Base-by-base conservation (phyloP, 2,888 invertebrate species). In the Archips xylosteana region DNA sequence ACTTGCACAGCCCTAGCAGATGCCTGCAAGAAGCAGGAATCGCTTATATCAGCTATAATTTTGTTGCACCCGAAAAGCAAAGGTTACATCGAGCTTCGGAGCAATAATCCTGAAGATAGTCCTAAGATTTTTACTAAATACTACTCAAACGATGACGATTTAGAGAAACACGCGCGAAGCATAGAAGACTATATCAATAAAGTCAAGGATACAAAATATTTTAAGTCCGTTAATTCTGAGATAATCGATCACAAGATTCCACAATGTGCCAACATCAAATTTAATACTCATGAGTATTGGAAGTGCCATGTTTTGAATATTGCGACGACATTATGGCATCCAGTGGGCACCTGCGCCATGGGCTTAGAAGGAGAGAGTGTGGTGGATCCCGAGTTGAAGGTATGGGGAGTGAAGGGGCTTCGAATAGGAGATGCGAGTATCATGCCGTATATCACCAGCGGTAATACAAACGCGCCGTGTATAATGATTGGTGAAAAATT, bases 361-460 rank as follows among this genome's bases (percentile, higher is more conserved):
- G 82, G 82, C 0, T 59, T 34, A 1, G 13, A 65, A 15, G 66
- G 70, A 15, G 23, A 54, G 12, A 54, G 54, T 5, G 82, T 81
- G 2, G 79, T 82, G 9, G 81, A 82, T 63, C 63, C 74, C 1
- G 73, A 69, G 23, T 67, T 82, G 32, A 78, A 71, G 51, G 82
- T 82, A 6, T 59, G 73, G 6, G 79, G 79, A 5, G 73, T 80
- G 1, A 65, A 73, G 10, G 89, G 92, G 13, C 81, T 96, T 1
- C 90, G 97, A 51, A 96, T 97, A 0, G 95, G 95, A 0, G 97
- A 97, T 83, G 97, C 96, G 0, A 96, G 96, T 39, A 95, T 97
- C 36, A 97, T 97, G 97, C 97, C 97, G 0, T 91, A 86, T 2
- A 95, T 97, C 64, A 93, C 96, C 0, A 96, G 96, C 79, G 96